These are phyloP conservation scores for Salpingus planirostris DNA, from an alignment of 2,888 invertebrate genomes.

Conservation along the genomic window DNA sequence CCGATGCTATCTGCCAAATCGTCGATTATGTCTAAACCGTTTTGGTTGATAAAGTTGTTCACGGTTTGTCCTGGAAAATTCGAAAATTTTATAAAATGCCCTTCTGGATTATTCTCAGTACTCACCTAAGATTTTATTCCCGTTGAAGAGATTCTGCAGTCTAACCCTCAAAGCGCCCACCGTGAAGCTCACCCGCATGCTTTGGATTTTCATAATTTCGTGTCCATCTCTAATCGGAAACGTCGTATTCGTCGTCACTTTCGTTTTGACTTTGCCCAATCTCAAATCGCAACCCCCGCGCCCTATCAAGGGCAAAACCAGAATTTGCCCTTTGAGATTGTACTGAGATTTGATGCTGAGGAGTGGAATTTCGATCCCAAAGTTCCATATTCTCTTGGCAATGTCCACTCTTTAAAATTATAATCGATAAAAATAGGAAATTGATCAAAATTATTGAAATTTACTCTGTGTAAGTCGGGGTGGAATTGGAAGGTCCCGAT, in stretches of 20 bases:
- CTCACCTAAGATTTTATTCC: constrained; percentile 50
- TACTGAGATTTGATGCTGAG: constrained; percentile 49
- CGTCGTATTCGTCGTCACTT: constrained; percentile 44
- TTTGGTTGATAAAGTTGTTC: constrained; percentile 51
- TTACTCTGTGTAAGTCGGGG: constrained; percentile 40
- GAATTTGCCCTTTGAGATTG: constrained; percentile 50
- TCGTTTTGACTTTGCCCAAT: constrained; percentile 46
- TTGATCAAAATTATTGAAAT: too few relatives aligned
- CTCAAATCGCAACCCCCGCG: constrained; percentile 47
- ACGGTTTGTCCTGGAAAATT: constrained; percentile 45
- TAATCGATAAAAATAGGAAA: too few relatives aligned
- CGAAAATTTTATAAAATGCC: neutral
- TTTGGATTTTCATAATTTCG: constrained; percentile 43
- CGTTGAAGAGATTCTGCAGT: constrained; percentile 52
- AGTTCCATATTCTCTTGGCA: constrained; percentile 43
- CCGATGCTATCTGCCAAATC: constrained; percentile 50
- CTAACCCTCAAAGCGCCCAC: constrained; percentile 47
- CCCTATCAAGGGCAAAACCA: constrained; percentile 50
- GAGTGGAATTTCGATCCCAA: constrained; percentile 48
- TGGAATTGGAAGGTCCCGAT: constrained; percentile 50
- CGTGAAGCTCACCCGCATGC: constrained; percentile 49
- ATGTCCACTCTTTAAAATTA: constrained; percentile 44
- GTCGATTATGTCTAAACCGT: constrained; percentile 49
- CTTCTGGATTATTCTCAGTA: constrained; percentile 1
- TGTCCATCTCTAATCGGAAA: constrained; percentile 39